Conservation (phyloP, 2,113 vertebrate species). For the human (Homo sapiens) region DNA sequence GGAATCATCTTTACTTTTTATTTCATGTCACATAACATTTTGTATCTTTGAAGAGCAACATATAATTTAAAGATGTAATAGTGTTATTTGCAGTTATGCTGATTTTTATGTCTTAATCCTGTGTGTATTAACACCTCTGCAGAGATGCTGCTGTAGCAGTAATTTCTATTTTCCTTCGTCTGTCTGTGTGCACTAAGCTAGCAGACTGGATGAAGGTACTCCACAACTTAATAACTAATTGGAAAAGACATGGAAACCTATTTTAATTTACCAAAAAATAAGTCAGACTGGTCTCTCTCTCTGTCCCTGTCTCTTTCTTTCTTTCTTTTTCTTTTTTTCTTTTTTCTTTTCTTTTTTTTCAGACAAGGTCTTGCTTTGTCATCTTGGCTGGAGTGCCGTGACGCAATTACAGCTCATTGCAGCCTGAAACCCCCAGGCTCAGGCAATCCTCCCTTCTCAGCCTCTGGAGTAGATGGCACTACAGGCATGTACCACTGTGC, state of each 20-base stretch:
- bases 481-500: no score
- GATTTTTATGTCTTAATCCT: background rate
- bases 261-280: constrained; percentile 50
- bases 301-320: no score
- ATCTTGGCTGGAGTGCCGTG: no score
- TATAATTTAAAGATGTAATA: background rate
- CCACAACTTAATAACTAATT: constrained; percentile 26
- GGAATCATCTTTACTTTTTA: background rate
- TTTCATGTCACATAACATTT: background rate
- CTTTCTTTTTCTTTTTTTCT: no score
- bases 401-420: no score
- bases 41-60: background rate
- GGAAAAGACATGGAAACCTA: constrained; percentile 33
- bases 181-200: background rate
- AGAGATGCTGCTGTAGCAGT: background rate
- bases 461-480: no score
- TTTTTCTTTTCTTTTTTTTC: no score
- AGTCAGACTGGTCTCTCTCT: background rate
- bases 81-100: background rate
- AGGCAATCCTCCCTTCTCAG: no score
- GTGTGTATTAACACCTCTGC: background rate
- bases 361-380: no score
- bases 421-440: no score
- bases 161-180: constrained; percentile 53
- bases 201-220: background rate